phyloP scores from a whole-genome alignment of 2,113 vertebrate species.

The Anas platyrhynchos region DNA sequence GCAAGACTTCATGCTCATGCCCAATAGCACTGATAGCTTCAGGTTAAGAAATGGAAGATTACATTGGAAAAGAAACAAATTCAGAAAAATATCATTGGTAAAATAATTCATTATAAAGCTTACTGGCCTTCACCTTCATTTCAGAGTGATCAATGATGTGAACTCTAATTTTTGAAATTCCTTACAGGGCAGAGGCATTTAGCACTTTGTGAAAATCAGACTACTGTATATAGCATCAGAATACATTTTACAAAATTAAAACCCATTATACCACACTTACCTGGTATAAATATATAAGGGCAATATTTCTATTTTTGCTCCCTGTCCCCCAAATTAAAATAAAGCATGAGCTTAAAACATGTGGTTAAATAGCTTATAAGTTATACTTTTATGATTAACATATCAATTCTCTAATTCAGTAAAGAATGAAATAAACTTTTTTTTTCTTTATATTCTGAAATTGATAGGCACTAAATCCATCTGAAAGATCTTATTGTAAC shows the following conservation, averaged over 20 bases:
- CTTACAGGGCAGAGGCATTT: neutral
- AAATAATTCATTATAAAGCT: neutral
- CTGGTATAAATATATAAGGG: neutral
- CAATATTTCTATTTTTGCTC: neutral
- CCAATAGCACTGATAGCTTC: conserved; percentile 87
- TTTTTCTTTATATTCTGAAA: conserved; percentile 9
- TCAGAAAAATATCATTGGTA: neutral
- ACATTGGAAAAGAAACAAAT: neutral
- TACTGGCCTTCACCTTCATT: neutral
- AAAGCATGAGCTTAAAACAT: neutral
- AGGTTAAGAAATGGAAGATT: conserved; percentile 80
- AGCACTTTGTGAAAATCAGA: neutral
- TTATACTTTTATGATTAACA: neutral
- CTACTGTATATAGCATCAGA: neutral
- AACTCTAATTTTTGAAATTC: neutral
- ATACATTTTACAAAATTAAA: neutral
- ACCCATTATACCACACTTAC: neutral
- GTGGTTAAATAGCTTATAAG: neutral
- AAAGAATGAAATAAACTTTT: neutral
- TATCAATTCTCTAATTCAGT: neutral
- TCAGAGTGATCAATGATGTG: neutral
- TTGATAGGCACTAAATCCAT: neutral
- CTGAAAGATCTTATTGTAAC: conserved; percentile 31
- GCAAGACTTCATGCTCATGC: conserved; percentile 93
- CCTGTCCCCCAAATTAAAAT: neutral